Conservation (phyloP, 2,113 vertebrate species). For the rabbit (Oryctolagus cuniculus) region DNA sequence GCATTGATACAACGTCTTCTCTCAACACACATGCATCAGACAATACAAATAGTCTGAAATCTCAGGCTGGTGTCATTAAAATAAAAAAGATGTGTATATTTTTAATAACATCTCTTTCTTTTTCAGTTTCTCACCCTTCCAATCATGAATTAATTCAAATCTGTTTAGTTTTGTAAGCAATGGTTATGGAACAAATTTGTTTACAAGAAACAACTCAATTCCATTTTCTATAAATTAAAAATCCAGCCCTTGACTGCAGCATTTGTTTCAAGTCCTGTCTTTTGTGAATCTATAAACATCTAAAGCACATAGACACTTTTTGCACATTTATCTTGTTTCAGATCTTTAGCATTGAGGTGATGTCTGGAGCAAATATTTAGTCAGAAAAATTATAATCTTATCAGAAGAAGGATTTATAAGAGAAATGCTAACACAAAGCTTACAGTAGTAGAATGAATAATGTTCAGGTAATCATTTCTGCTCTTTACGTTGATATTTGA, state of each 20-base stretch:
- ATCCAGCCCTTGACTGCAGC: background rate
- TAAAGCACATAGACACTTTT: background rate
- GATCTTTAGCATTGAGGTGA: conserved; percentile 50
- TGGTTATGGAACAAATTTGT: background rate
- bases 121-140: background rate
- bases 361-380: conserved; percentile 68
- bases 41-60: conserved; percentile 18
- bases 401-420: conserved; percentile 53
- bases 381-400: conserved; percentile 55
- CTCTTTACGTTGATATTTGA: conserved; percentile 79
- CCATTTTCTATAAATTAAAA: background rate
- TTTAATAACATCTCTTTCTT: background rate
- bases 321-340: conserved; percentile 56
- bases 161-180: background rate
- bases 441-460: conserved; percentile 47
- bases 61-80: background rate
- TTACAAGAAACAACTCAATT: conserved; percentile 5
- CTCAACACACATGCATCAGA: background rate
- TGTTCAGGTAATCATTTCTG: conserved; percentile 61
- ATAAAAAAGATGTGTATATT: background rate
- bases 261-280: conserved; percentile 14
- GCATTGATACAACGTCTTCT: background rate
- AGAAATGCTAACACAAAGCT: conserved; percentile 70
- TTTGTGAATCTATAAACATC: background rate
- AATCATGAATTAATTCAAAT: background rate